Evolutionary conservation across 2,888 invertebrate genomes (phyloP).

Genomic region (Athetis lepigone): DNA sequence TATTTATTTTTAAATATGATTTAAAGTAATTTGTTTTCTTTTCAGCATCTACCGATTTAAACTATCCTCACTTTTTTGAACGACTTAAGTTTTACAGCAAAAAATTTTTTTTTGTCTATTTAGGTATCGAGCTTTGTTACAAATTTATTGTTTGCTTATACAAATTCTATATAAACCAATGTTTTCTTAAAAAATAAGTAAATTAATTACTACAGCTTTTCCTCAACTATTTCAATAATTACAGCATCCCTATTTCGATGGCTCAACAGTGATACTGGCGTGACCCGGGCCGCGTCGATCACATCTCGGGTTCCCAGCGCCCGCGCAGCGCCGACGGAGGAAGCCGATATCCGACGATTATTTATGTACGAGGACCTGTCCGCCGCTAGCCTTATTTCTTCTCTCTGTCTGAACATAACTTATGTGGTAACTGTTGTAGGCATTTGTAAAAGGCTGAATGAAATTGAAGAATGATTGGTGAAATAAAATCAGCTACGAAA

Average conservation of each 20-base stretch:
- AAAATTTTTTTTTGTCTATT: too few relatives aligned
- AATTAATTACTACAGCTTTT: not conserved
- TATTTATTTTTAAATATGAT: conserved; percentile 17
- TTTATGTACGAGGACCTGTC: conserved; percentile 70
- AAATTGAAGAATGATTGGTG: not conserved
- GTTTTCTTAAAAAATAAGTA: too few relatives aligned
- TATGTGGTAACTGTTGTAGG: conserved; percentile 49
- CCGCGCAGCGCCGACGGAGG: conserved; percentile 69
- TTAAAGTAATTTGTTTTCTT: not conserved
- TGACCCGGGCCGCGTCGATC: conserved; percentile 71
- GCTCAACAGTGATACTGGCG: conserved; percentile 27
- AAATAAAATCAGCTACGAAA: not conserved
- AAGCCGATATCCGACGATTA: conserved; percentile 76
- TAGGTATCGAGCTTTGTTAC: too few relatives aligned
- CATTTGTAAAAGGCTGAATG: conserved; percentile 25
- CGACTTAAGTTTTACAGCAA: not conserved
- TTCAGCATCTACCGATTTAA: not conserved
- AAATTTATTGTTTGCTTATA: too few relatives aligned
- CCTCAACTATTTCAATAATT: not conserved
- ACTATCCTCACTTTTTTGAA: not conserved
- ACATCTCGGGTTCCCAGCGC: conserved; percentile 69
- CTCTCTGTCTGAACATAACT: conserved; percentile 54
- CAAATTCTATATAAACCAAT: too few relatives aligned
- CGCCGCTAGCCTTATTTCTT: conserved; percentile 72
- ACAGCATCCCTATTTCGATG: conserved; percentile 19